These are phyloP conservation scores for Zaprionus kolodkinae DNA, from an alignment of 1,140 invertebrate genomes.

Conservation along the genomic window DNA sequence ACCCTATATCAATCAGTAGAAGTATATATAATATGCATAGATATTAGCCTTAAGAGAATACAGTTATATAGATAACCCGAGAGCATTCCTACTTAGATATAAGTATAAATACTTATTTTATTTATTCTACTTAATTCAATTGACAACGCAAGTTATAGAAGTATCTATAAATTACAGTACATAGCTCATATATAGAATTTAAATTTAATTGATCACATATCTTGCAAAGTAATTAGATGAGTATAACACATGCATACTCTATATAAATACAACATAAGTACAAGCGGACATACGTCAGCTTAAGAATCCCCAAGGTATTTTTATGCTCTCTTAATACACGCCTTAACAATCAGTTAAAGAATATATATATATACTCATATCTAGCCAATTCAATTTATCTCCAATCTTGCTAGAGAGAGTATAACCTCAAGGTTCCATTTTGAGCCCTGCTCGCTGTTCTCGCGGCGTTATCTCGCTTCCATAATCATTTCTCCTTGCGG, in stretches of 20 bases:
- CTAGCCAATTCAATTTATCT: background rate
- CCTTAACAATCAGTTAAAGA: background rate
- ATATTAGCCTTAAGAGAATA: background rate
- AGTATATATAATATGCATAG: background rate
- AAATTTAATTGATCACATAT: no score
- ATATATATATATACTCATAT: background rate
- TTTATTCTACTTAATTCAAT: no score
- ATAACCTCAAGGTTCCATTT: conserved; percentile 3
- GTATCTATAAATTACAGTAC: no score
- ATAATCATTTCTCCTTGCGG: conserved; percentile 67
- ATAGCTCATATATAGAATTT: no score
- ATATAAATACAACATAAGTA: no score
- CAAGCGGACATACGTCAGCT: no score
- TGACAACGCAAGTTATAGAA: no score
- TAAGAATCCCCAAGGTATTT: background rate
- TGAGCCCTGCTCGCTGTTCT: background rate
- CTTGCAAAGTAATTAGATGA: no score
- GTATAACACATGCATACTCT: no score
- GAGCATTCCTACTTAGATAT: no score
- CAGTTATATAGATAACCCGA: background rate
- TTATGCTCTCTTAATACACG: background rate
- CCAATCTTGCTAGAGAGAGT: background rate
- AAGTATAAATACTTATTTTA: no score
- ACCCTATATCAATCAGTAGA: conserved; percentile 52
- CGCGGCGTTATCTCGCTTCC: conserved; percentile 43